Evolutionary conservation across 2,888 invertebrate species (phyloP).

Genomic region (Drosophila suboccidentalis): DNA sequence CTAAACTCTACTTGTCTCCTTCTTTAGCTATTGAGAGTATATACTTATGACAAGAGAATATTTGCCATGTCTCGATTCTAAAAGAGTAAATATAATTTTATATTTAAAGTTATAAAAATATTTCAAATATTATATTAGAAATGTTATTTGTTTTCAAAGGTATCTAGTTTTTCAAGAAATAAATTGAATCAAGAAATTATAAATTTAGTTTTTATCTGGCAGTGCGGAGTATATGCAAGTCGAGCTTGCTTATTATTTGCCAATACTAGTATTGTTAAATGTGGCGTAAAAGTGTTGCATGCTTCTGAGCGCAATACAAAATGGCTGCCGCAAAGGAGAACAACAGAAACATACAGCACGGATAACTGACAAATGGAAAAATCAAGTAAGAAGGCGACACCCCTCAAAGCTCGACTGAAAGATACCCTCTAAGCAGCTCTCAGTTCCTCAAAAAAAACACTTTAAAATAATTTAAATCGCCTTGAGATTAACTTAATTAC

Average conservation of each 20-base stretch:
- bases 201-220: too few relatives aligned
- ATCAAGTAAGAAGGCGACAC: background rate
- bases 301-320: slow-evolving; percentile 24
- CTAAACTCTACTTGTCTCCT: too few relatives aligned
- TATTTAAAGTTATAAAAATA: slow-evolving; percentile 87
- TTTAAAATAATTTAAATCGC: background rate
- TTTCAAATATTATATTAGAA: slow-evolving; percentile 88
- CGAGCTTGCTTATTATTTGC: slow-evolving; percentile 3
- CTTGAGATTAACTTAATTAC: background rate
- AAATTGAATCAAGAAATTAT: too few relatives aligned
- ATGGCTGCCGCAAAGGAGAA: slow-evolving; percentile 25
- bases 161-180: slow-evolving; percentile 87
- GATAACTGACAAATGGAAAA: slow-evolving; percentile 5
- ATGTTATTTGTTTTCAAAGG: slow-evolving; percentile 89
- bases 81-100: slow-evolving; percentile 86
- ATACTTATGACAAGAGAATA: too few relatives aligned
- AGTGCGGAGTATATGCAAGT: background rate
- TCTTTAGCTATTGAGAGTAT: too few relatives aligned
- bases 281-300: slow-evolving; percentile 36
- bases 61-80: slow-evolving; percentile 41
- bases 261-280: slow-evolving; percentile 23
- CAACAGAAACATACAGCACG: slow-evolving; percentile 15
- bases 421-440: background rate
- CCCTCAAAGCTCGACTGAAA: background rate
- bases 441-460: background rate